Conservation (phyloP, 2,888 invertebrate species). For the Oligia strigilis region DNA sequence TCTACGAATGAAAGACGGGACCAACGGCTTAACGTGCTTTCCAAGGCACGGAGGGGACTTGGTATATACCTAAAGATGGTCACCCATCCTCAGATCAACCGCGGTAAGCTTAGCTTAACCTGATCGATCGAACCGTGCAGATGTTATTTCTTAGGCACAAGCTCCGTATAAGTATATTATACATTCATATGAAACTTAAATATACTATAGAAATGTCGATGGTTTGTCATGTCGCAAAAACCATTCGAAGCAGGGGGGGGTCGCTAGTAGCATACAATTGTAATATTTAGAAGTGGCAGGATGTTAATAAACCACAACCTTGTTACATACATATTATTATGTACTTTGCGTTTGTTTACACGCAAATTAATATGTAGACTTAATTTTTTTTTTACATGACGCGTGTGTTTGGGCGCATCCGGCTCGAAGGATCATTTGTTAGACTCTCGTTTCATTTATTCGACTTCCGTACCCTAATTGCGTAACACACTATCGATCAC, state of each 20-base stretch:
- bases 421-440: too few species aligned
- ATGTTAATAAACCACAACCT: slow-evolving; percentile 6
- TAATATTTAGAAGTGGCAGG: background rate
- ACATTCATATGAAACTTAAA: too few species aligned
- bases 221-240: background rate
- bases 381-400: background rate
- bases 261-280: background rate
- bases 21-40: too few species aligned
- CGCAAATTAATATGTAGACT: background rate
- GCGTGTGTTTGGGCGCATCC: background rate
- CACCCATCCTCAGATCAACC: too few species aligned
- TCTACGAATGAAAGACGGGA: too few species aligned
- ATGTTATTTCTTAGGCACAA: too few species aligned
- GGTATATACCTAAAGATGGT: too few species aligned
- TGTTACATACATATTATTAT: background rate
- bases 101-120: too few species aligned
- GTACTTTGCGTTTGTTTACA: background rate
- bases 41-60: too few species aligned
- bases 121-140: too few species aligned
- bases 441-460: background rate
- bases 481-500: too few species aligned
- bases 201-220: background rate
- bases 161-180: too few species aligned
- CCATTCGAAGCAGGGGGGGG: background rate
- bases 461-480: background rate